Evolutionary conservation across 2,888 invertebrate genomes (phyloP), one percentile per base, ranked within the genome.

Genomic region (Arge pagana): DNA sequence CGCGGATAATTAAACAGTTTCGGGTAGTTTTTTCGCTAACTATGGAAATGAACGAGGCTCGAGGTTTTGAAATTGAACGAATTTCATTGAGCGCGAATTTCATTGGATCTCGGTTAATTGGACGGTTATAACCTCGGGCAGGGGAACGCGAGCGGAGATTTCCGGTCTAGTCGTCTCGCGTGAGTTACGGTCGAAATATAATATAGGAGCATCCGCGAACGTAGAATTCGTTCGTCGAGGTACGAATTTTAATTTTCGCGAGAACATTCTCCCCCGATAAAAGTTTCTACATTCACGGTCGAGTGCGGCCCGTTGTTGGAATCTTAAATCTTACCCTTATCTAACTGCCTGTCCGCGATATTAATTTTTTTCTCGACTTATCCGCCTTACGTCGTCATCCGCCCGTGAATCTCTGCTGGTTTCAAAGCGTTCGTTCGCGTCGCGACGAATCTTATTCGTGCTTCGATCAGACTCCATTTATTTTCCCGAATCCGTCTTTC

Each of bases 31-130:
- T n/a, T n/a, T n/a, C n/a, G n/a, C n/a, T n/a, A n/a, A n/a, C n/a
- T n/a, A n/a, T n/a, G n/a, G n/a, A n/a, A n/a, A n/a, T n/a, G n/a
- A n/a, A n/a, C n/a, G n/a, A n/a, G n/a, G n/a, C n/a, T n/a, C 33
- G 33, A 45, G 45, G 45, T 45, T 35, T 45, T 45, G 35, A 45
- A 45, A 45, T 45, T 45, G 33, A 45, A 45, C 45, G 31, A 24
- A n/a, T 35, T 26, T n/a, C 28, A 2, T 26, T 11, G 23, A 23
- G 16, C 33, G 23, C 15, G 10, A 30, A 21, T n/a, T 11, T 2
- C 21, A 24, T 35, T 35, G 26, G 33, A 45, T 33, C 31, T 33
- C 45, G 45, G 45, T 33, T 35, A 45, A 45, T 45, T 45, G 35
- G 35, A 45, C 45, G 33, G 45, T 15, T n/a, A n/a, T 23, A 30